phyloP scores from a whole-genome alignment of 2,888 invertebrate genomes.

The Microdon myrmicae region DNA sequence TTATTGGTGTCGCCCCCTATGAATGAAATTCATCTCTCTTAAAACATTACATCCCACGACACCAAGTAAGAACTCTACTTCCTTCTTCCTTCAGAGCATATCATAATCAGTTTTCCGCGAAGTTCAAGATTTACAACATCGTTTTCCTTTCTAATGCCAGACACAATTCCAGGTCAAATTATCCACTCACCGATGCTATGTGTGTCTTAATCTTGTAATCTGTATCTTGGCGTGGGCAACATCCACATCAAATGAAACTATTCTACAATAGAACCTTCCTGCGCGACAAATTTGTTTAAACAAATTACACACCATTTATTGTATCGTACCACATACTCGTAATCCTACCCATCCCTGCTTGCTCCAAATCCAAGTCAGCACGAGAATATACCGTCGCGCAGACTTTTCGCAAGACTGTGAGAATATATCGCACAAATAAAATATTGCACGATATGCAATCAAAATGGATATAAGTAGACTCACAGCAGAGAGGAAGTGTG shows the following conservation, averaged over 20 bases:
- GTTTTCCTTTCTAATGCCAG: constrained; percentile 9
- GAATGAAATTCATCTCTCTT: no score
- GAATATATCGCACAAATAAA: constrained; percentile 49
- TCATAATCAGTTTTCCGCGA: no score
- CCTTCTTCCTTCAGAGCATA: no score
- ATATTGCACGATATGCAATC: constrained; percentile 46
- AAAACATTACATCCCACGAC: no score
- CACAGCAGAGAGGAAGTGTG: constrained; percentile 44
- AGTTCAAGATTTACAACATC: constrained; percentile 12
- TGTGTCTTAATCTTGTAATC: constrained; percentile 28
- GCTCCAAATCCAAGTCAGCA: not conserved
- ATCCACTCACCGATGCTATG: not conserved
- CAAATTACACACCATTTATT: constrained; percentile 46
- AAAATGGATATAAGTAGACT: constrained; percentile 40
- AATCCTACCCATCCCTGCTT: not conserved
- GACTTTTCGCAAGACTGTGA: constrained; percentile 42
- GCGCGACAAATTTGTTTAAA: constrained; percentile 53
- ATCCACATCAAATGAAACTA: constrained; percentile 44
- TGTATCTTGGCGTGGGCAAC: constrained; percentile 43
- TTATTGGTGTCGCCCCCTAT: no score
- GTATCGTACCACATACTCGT: constrained; percentile 9
- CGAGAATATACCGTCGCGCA: constrained; percentile 13
- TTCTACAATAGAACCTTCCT: constrained; percentile 50
- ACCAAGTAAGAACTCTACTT: no score
- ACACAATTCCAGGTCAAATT: no score